Evolutionary conservation across 2,113 vertebrate species (phyloP).

Genomic region (Holacanthus passer): DNA sequence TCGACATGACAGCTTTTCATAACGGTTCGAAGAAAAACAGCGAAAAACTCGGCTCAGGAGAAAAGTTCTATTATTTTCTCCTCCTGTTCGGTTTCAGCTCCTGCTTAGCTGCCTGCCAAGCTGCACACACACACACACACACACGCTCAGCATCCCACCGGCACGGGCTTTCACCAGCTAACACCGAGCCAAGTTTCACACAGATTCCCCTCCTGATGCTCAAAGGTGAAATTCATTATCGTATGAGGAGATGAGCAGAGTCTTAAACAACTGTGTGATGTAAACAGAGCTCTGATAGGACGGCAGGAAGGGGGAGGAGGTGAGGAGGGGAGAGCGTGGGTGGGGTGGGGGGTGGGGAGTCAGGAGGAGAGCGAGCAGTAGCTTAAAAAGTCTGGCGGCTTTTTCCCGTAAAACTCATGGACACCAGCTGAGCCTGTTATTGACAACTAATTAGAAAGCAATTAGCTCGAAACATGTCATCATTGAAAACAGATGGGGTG

Average conservation of each 20-base stretch:
- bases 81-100: slow-evolving; percentile 31
- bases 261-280: slow-evolving; percentile 45
- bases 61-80: slow-evolving; percentile 38
- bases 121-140: slow-evolving; percentile 33
- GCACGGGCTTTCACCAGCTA: slow-evolving; percentile 19
- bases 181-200: slow-evolving; percentile 37
- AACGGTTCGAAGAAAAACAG: slow-evolving; percentile 8
- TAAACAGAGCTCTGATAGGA: slow-evolving; percentile 30
- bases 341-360: neutral
- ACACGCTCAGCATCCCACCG: slow-evolving; percentile 14
- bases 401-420: slow-evolving; percentile 68
- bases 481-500: slow-evolving; percentile 83
- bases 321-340: too few species aligned
- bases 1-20: slow-evolving; percentile 32
- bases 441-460: slow-evolving; percentile 85
- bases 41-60: slow-evolving; percentile 22
- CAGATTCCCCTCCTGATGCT: slow-evolving; percentile 43
- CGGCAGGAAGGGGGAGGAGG: neutral
- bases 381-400: slow-evolving; percentile 44
- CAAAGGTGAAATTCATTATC: slow-evolving; percentile 67
- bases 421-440: slow-evolving; percentile 84
- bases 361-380: slow-evolving; percentile 16
- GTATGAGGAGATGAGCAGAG: slow-evolving; percentile 2
- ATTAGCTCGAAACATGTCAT: slow-evolving; percentile 79
- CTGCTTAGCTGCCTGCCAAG: slow-evolving; percentile 32